Conservation (phyloP, 2,797 vertebrate genomes). For the Acomys russatus region DNA sequence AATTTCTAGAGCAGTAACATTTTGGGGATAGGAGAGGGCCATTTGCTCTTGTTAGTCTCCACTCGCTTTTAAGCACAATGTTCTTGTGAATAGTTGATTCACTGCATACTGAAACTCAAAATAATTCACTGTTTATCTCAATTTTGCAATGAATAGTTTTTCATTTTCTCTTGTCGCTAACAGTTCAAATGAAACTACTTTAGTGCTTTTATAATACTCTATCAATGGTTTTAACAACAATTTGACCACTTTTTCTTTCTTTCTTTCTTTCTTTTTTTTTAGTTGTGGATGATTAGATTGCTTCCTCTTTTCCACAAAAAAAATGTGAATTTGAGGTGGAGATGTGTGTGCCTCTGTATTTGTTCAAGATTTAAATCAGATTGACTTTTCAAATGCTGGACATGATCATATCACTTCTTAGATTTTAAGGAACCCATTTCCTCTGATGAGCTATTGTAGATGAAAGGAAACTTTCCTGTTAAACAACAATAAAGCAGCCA, state of each 20-base stretch:
- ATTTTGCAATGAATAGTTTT: neutral
- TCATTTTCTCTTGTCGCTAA: constrained; percentile 31
- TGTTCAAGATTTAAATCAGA: constrained; percentile 35
- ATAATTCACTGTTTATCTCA: neutral
- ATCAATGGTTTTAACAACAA: constrained; percentile 26
- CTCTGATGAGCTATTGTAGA: constrained; percentile 24
- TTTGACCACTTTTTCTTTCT: neutral
- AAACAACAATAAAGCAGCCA: constrained; percentile 1
- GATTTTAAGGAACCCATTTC: constrained; percentile 43
- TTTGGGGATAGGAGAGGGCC: neutral
- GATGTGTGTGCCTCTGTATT: constrained; percentile 55
- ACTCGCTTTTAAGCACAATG: neutral
- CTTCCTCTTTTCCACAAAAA: neutral
- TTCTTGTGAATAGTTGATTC: constrained; percentile 46
- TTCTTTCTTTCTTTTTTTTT: neutral
- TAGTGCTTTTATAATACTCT: constrained; percentile 28
- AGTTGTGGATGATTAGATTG: neutral
- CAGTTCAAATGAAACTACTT: constrained; percentile 43
- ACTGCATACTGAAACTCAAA: constrained; percentile 7
- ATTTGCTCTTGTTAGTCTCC: neutral
- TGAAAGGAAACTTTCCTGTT: constrained; percentile 26
- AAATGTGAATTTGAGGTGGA: neutral
- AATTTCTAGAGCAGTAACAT: neutral
- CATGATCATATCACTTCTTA: neutral
- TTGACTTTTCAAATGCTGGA: constrained; percentile 59